Base-by-base conservation (phyloP, 2,113 vertebrate genomes). In the Varanus salvator region DNA sequence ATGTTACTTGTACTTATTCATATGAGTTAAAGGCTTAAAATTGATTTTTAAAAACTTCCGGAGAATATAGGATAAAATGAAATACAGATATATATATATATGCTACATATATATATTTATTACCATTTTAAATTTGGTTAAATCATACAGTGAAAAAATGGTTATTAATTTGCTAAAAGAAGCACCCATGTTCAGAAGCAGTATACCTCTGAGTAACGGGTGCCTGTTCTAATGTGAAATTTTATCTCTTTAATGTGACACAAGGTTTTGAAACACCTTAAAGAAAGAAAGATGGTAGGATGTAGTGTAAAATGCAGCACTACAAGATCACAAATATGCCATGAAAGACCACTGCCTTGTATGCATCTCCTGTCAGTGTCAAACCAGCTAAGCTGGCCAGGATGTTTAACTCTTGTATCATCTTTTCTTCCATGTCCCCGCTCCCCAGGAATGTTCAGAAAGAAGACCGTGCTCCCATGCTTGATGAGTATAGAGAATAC, bases 401-500 rank as follows among this genome's bases (percentile, higher is more conserved):
- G 14, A 54, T 78, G 92, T 75, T 92, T 66, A 91, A 84, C 89
- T 71, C 88, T 71, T 77, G 38, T 48, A 44, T 8, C 84, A 2
- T 8, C 83, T 91, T 85, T 90, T 83, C 8, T 86, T 84, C 94
- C 4, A 93, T 90, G 0, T 15, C 60, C 60, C 19, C 15, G 3
- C 2, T 5, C 60, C 17, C 60, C 93, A 99, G 99, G 96, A 98
- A 98, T 0, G 98, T 98, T 23, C 98, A 99, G 96, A 99, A 99
- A 93, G 99, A 99, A 96, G 99, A 99, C 95, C 98, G 99, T 50
- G 96, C 97, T 91, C 98, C 98, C n/a, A 98, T 98, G 97, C 96
- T 98, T 92, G 98, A 99, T 78, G 98, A 99, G 93, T 99, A 99
- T 97, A 97, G 97, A 88, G 98, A 99, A 91, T 99, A 99, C 97